Evolutionary conservation across 2,888 invertebrate species (phyloP), one percentile per base, ranked within the genome.

Genomic region (Limnephilus marmoratus): DNA sequence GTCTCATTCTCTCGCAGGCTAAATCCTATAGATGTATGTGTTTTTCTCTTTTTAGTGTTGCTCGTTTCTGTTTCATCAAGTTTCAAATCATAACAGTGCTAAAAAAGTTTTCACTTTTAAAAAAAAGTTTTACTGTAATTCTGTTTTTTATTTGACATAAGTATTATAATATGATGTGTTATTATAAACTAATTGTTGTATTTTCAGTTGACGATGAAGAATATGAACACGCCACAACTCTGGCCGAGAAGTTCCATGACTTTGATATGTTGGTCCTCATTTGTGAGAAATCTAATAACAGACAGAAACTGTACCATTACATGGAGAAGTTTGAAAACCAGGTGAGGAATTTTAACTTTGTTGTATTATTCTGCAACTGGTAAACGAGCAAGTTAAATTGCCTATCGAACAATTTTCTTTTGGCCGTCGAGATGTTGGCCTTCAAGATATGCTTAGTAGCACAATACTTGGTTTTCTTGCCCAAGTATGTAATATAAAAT

Each of bases 291-390:
- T 91, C 93, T 13, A 91, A 92, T 85, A 93, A 93, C 82, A 93
- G 92, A 86, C 93, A 94, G 24, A 93, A 93, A 90, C 92, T 94
- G 0, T 92, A 93, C 88, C 93, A 94, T 0, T 96, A 95, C 94
- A 95, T 96, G 93, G 95, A 96, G 94, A 95, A 95, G 93, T 96
- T 95, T 92, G 94, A 94, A 0, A 94, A 94, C n/a, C 95, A 96
- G 95, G 96, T 96, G 9, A 91, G 49, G 24, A 86, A 12, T 45
- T 53, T 9, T n/a, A 85, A n/a, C n/a, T n/a, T 12, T 45, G 7
- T 45, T 15, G 3, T 86, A 24, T 49, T 9, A 29, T 31, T 31
- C 31, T 31, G 31, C 31, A 31, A 31, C 41, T 41, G 9, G 9
- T 41, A 41, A 41, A 41, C 7, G 41, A 41, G 37, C 37, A 37